phyloP scores from a whole-genome alignment of 2,888 invertebrate species.

The Heliconius hortense region DNA sequence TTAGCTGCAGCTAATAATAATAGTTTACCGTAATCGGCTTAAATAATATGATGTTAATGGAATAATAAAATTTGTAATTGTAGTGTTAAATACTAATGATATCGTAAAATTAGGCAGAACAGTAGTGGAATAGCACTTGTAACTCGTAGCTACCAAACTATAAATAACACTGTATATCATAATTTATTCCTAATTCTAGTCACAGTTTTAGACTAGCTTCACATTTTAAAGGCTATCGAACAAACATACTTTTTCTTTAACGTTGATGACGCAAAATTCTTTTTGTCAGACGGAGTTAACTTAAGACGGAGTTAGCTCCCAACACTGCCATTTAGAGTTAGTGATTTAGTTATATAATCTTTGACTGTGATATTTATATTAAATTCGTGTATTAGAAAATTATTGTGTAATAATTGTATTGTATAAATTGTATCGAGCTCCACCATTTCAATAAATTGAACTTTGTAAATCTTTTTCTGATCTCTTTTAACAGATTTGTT shows the following conservation, averaged over 20 bases:
- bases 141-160: constrained; percentile 48
- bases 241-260: constrained; percentile 20
- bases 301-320: constrained; percentile 46
- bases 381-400: constrained; percentile 74
- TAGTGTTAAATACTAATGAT: constrained; percentile 43
- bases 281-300: constrained; percentile 37
- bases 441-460: constrained; percentile 50
- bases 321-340: constrained; percentile 77
- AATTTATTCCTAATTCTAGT: constrained; percentile 81
- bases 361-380: constrained; percentile 82
- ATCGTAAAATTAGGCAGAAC: constrained; percentile 61
- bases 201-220: constrained; percentile 75
- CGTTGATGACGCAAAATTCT: constrained; percentile 30
- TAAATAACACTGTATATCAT: constrained; percentile 58
- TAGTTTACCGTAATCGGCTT: constrained; percentile 11
- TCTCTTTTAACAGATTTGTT: constrained; percentile 44
- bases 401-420: constrained; percentile 58
- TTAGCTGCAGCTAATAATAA: constrained; percentile 6
- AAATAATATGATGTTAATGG: constrained; percentile 17
- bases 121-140: constrained; percentile 49
- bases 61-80: constrained; percentile 21
- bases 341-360: constrained; percentile 75
- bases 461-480: constrained; percentile 45
- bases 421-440: constrained; percentile 42
- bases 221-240: constrained; percentile 30